These are phyloP conservation scores for Torymus aiolomorphi DNA, from an alignment of 2,888 invertebrate genomes.

Conservation along the genomic window DNA sequence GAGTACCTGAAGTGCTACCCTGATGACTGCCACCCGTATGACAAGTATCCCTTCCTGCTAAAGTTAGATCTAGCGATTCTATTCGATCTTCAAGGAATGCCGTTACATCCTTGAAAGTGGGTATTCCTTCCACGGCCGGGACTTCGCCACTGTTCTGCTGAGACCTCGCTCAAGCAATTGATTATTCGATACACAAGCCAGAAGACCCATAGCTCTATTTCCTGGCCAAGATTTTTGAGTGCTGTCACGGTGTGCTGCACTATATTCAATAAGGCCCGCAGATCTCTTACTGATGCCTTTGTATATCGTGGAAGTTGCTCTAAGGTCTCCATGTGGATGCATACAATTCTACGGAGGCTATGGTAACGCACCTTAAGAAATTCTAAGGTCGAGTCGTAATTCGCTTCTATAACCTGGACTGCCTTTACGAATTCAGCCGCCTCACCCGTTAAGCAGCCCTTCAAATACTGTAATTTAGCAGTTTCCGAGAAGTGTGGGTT, in stretches of 20 bases:
- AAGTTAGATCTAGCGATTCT: slow-evolving; percentile 1
- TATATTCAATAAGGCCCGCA: too few relatives aligned
- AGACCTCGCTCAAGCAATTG: too few relatives aligned
- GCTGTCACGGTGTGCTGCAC: background rate
- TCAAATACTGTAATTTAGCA: slow-evolving; percentile 3
- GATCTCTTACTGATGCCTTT: background rate
- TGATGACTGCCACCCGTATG: too few relatives aligned
- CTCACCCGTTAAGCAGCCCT: background rate
- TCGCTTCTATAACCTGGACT: background rate
- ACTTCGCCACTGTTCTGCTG: background rate
- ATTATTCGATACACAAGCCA: slow-evolving; percentile 4
- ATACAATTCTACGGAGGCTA: too few relatives aligned
- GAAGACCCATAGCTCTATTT: background rate
- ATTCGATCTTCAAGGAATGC: slow-evolving; percentile 6
- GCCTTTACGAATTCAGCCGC: background rate
- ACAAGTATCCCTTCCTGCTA: too few relatives aligned
- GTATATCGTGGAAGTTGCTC: background rate
- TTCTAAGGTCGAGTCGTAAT: background rate
- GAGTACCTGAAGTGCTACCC: too few relatives aligned
- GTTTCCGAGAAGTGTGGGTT: too few relatives aligned
- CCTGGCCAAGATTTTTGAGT: slow-evolving; percentile 1
- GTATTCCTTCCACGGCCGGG: too few relatives aligned
- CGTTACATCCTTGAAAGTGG: background rate
- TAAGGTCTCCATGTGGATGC: slow-evolving; percentile 3
- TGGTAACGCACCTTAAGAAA: too few relatives aligned